These are phyloP conservation scores for Leptinotarsa defecta DNA, from an alignment of 1,140 invertebrate genomes.

Conservation along the genomic window DNA sequence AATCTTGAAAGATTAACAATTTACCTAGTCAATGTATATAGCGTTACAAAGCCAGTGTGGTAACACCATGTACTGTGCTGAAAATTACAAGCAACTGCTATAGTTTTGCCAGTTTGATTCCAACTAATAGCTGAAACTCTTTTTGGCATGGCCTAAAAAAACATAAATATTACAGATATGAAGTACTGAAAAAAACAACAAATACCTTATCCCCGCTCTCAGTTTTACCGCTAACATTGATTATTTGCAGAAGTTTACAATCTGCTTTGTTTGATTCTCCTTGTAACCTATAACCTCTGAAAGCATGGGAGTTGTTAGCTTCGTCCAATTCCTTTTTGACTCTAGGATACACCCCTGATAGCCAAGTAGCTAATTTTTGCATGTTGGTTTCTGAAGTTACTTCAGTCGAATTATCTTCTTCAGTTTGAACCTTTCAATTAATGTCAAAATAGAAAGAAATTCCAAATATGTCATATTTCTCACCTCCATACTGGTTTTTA, in stretches of 20 bases:
- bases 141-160: constrained; percentile 17
- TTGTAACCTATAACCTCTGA: constrained; percentile 41
- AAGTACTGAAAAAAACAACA: background rate
- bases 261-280: constrained; percentile 32
- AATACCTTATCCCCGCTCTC: constrained; percentile 26
- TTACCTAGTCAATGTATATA: constrained; percentile 38
- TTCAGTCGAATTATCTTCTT: background rate
- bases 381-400: constrained; percentile 43
- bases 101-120: constrained; percentile 48
- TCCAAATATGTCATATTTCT: background rate
- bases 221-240: constrained; percentile 33
- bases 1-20: background rate
- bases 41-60: constrained; percentile 43
- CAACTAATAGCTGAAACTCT: constrained; percentile 42
- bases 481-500: constrained; percentile 31
- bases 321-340: constrained; percentile 49
- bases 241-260: constrained; percentile 41
- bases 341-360: constrained; percentile 47
- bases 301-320: constrained; percentile 43
- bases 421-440: constrained; percentile 44
- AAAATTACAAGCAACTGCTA: constrained; percentile 46
- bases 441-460: background rate
- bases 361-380: constrained; percentile 48
- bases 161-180: background rate
- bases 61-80: constrained; percentile 52